A percentile compares a stretch with the other conserved stretches of the same genome.
These are phyloP conservation scores for Sarcophaga variegata DNA, from an alignment of 2,888 invertebrate species.

Conservation along the genomic window DNA sequence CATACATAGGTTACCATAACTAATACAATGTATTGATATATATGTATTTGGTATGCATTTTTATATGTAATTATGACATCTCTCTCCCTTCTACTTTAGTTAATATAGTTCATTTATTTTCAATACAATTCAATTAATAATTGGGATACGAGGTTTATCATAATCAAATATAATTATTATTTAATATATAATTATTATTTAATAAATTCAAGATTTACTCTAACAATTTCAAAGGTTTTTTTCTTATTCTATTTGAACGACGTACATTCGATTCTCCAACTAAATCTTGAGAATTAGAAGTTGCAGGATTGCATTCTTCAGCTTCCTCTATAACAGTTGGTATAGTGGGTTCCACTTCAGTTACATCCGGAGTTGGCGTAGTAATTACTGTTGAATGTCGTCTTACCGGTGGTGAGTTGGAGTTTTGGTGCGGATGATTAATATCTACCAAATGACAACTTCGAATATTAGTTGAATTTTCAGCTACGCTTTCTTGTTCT, in stretches of 20 bases:
- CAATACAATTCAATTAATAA: too few species aligned
- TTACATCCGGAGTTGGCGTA: neutral
- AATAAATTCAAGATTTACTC: neutral
- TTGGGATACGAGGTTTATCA: too few species aligned
- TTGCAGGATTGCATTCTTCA: neutral
- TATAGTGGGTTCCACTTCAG: neutral
- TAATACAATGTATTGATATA: too few species aligned
- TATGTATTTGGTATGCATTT: too few species aligned
- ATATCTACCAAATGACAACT: neutral
- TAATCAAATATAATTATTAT: too few species aligned
- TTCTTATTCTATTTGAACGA: constrained; percentile 5
- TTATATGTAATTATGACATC: too few species aligned
- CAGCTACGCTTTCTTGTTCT: too few species aligned
- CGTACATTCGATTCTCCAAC: neutral
- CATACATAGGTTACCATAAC: too few species aligned
- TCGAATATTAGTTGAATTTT: neutral
- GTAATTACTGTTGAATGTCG: neutral
- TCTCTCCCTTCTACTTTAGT: too few species aligned
- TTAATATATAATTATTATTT: too few species aligned
- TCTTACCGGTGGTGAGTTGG: neutral
- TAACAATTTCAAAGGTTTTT: neutral
- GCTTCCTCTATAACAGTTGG: neutral
- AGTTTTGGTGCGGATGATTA: neutral
- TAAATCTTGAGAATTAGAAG: neutral
- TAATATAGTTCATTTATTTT: too few species aligned